phyloP scores from a whole-genome alignment of 2,797 vertebrate species.

The Hirundo rustica region DNA sequence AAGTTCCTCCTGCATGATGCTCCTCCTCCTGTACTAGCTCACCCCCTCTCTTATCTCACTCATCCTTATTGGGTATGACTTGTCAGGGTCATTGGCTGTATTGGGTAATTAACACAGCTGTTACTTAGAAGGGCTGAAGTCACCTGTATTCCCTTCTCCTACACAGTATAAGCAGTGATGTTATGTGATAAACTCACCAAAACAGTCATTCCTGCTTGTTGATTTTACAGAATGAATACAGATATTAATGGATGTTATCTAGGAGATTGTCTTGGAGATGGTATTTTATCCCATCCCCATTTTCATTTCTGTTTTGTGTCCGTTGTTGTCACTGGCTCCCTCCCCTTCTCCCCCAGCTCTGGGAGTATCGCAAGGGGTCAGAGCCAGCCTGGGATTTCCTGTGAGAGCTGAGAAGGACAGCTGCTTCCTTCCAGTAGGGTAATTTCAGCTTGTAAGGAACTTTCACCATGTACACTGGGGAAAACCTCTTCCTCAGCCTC shows the following conservation, averaged over 20 bases:
- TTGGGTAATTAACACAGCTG: no score
- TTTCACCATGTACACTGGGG: background rate
- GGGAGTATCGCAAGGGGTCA: fast-evolving
- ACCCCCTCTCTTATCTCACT: no score
- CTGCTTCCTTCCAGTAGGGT: no score
- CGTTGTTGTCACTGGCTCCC: fast-evolving
- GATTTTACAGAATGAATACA: background rate
- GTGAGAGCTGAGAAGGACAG: no score
- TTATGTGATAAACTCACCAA: background rate
- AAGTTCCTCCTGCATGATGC: no score
- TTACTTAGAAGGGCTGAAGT: background rate
- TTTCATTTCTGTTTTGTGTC: background rate
- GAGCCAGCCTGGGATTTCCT: background rate
- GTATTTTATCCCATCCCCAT: background rate
- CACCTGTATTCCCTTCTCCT: background rate
- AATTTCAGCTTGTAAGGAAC: no score
- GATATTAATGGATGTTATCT: background rate
- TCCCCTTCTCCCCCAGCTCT: no score
- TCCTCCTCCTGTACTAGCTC: no score
- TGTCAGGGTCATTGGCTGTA: no score
- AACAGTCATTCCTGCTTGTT: background rate
- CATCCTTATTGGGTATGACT: no score
- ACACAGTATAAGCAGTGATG: background rate
- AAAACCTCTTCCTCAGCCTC: background rate
- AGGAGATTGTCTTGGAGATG: background rate